Evolutionary conservation across 2,888 invertebrate genomes (phyloP).

Genomic region (Magallana nippona): DNA sequence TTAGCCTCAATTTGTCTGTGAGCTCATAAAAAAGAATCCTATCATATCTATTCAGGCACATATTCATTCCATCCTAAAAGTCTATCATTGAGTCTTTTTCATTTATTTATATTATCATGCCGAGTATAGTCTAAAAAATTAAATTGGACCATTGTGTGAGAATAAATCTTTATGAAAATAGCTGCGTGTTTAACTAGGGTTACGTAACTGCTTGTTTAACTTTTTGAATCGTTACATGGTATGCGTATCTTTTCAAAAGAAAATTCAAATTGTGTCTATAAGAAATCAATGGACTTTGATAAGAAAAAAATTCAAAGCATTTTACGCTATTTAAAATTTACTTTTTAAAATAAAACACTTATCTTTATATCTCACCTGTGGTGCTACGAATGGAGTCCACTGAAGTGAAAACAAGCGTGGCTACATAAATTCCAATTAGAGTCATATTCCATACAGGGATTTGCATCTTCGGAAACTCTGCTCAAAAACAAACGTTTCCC

Average conservation of each 20-base stretch:
- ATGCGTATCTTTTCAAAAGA: conserved; percentile 4
- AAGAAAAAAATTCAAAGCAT: conserved; percentile 9
- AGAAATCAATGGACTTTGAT: background rate
- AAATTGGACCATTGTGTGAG: background rate
- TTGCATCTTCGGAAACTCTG: conserved; percentile 12
- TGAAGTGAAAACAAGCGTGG: background rate
- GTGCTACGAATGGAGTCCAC: background rate
- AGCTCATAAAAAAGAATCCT: conserved; percentile 9
- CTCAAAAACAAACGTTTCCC: conserved; percentile 10
- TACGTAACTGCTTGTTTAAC: conserved; percentile 2
- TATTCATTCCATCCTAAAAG: conserved; percentile 3
- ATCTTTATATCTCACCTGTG: background rate
- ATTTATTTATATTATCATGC: conserved; percentile 1
- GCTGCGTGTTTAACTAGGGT: background rate
- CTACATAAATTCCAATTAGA: background rate
- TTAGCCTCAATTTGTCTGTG: conserved; percentile 22
- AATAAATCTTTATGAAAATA: background rate
- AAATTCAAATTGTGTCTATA: background rate
- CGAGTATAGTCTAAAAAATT: background rate
- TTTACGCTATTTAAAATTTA: conserved; percentile 3
- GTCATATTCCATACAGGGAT: conserved; percentile 12
- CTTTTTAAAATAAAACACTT: background rate
- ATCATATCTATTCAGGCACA: background rate
- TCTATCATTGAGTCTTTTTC: background rate
- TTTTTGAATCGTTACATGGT: conserved; percentile 12